Evolutionary conservation across 2,888 invertebrate species (phyloP).

Genomic region (Elysia crispata): DNA sequence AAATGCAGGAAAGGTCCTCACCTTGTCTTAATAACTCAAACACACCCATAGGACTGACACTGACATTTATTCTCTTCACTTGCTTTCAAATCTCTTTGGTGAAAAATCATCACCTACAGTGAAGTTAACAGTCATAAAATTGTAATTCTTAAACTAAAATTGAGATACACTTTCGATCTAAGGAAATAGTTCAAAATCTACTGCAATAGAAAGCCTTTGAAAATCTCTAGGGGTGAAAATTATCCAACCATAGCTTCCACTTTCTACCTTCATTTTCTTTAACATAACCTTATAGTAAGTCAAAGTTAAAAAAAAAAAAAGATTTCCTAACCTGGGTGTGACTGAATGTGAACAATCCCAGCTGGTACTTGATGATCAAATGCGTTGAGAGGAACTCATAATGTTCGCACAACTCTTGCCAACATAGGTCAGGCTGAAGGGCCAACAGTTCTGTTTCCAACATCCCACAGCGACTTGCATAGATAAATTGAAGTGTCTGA

Average conservation of each 20-base stretch:
- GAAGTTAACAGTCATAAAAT: no score
- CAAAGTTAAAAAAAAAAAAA: not conserved
- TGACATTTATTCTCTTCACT: no score
- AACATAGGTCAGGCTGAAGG: constrained; percentile 67
- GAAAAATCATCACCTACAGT: not conserved
- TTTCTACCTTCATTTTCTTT: no score
- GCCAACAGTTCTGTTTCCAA: constrained; percentile 71
- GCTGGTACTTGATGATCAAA: constrained; percentile 69
- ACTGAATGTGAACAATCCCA: constrained; percentile 71
- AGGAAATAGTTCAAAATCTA: not conserved
- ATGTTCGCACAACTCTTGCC: constrained; percentile 69
- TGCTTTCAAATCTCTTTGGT: not conserved
- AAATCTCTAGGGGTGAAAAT: no score
- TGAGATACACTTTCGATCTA: not conserved
- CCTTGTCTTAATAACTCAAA: no score
- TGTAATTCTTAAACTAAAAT: no score
- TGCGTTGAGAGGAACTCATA: constrained; percentile 65
- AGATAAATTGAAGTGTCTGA: constrained; percentile 70
- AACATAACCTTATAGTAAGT: no score
- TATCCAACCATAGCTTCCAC: no score
- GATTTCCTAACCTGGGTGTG: constrained; percentile 70
- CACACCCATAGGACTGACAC: not conserved
- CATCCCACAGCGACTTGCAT: constrained; percentile 72
- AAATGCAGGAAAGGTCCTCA: no score
- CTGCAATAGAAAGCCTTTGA: not conserved